Conservation (phyloP, 2,113 vertebrate species). For the Taurulus bubalis region DNA sequence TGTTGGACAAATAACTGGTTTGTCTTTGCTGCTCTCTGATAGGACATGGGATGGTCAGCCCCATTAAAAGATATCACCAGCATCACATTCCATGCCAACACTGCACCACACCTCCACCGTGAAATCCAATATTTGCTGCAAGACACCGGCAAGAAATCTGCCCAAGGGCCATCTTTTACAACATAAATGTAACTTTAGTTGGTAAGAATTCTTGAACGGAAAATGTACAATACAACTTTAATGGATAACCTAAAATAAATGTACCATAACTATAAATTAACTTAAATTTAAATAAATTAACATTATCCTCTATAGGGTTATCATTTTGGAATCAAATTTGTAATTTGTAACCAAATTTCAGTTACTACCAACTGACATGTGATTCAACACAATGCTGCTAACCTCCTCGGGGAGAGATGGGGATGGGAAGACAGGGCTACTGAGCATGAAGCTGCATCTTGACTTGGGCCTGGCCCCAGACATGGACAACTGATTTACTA, state of each 20-base stretch:
- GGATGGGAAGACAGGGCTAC: background rate
- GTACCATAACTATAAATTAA: background rate
- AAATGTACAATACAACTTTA: background rate
- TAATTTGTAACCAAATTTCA: background rate
- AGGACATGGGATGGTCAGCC: too few relatives aligned
- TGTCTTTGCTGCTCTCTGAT: background rate
- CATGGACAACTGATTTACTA: background rate
- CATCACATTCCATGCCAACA: too few relatives aligned
- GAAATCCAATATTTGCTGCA: background rate
- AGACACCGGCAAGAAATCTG: background rate
- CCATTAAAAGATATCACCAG: too few relatives aligned
- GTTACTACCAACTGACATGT: background rate
- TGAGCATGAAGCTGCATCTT: background rate
- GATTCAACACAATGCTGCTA: background rate
- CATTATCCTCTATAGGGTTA: background rate
- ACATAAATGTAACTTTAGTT: background rate
- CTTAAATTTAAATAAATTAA: background rate
- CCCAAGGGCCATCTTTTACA: background rate
- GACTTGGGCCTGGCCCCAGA: background rate
- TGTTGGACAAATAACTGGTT: constrained; percentile 15
- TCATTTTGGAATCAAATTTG: background rate
- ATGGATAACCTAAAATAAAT: background rate
- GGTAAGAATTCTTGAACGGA: background rate
- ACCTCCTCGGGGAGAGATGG: background rate
- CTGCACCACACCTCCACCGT: too few relatives aligned